These are phyloP conservation scores for Tachysurus vachellii DNA, from an alignment of 2,113 vertebrate genomes.

Conservation along the genomic window DNA sequence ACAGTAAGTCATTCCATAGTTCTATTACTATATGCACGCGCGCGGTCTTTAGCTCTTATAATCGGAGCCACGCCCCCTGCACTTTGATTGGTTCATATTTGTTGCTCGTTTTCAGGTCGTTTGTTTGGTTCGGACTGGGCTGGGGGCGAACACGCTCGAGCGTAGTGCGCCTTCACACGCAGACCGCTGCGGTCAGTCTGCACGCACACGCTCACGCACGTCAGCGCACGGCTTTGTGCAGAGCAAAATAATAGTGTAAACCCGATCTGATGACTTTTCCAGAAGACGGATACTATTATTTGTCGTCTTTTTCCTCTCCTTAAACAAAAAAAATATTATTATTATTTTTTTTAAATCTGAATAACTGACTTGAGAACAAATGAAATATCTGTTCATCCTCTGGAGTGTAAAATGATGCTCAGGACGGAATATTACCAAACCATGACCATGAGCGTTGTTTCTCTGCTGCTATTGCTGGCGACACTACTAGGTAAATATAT, in stretches of 20 bases:
- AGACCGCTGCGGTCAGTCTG: not conserved
- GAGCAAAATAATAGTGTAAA: not conserved
- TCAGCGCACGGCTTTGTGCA: not conserved
- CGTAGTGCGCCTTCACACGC: not conserved
- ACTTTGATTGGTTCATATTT: constrained; percentile 1
- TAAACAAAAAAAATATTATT: not conserved
- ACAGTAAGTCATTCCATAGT: not conserved
- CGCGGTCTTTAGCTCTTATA: not conserved
- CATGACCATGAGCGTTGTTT: constrained; percentile 27
- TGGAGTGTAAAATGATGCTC: constrained; percentile 19
- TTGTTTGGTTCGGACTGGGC: not conserved
- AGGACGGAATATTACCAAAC: constrained; percentile 14
- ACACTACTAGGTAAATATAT: constrained; percentile 19
- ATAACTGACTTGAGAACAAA: constrained; percentile 3
- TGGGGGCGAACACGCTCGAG: not conserved
- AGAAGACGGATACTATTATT: not conserved
- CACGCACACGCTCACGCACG: not conserved
- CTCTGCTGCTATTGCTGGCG: constrained; percentile 7
- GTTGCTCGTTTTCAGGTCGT: not conserved
- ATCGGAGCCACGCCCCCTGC: not conserved
- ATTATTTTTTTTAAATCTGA: not conserved
- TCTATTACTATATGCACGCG: not conserved
- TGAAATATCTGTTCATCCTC: not conserved
- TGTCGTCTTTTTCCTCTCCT: not conserved
- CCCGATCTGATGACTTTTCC: not conserved